phyloP scores from a whole-genome alignment of 2,888 invertebrate species.

The Aricia artaxerxes region DNA sequence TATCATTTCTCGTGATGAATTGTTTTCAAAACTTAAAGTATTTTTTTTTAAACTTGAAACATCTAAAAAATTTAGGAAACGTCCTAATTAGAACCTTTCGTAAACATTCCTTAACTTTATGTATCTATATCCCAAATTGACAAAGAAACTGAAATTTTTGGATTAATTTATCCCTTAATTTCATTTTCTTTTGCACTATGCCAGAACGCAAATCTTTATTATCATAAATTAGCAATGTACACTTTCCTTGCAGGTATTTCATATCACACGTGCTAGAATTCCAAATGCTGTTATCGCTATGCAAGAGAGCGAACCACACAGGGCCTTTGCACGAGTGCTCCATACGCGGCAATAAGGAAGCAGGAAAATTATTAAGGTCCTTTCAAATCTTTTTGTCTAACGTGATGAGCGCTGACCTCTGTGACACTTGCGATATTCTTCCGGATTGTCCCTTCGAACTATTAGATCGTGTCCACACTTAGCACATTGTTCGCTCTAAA shows the following conservation, averaged over 20 bases:
- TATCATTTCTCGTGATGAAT: too few relatives aligned
- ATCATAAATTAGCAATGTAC: background rate
- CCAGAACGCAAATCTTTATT: too few relatives aligned
- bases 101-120: too few relatives aligned
- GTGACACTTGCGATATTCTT: slow-evolving; percentile 9
- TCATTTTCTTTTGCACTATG: too few relatives aligned
- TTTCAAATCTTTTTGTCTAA: slow-evolving; percentile 35
- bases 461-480: background rate
- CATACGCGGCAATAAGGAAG: slow-evolving; percentile 83
- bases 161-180: too few relatives aligned
- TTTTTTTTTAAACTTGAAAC: too few relatives aligned
- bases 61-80: too few relatives aligned
- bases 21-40: too few relatives aligned
- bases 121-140: too few relatives aligned
- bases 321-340: slow-evolving; percentile 86
- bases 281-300: slow-evolving; percentile 87
- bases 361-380: slow-evolving; percentile 83
- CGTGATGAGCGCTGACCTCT: slow-evolving; percentile 23
- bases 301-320: slow-evolving; percentile 83
- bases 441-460: slow-evolving; percentile 3
- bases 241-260: slow-evolving; percentile 68
- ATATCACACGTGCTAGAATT: slow-evolving; percentile 88
- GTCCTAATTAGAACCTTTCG: too few relatives aligned
- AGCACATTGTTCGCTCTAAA: background rate
- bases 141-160: too few relatives aligned